A percentile compares a stretch with the other conserved stretches of the same genome.
Conservation (phyloP, 2,113 vertebrate species). For the Nesogale talazaci region DNA sequence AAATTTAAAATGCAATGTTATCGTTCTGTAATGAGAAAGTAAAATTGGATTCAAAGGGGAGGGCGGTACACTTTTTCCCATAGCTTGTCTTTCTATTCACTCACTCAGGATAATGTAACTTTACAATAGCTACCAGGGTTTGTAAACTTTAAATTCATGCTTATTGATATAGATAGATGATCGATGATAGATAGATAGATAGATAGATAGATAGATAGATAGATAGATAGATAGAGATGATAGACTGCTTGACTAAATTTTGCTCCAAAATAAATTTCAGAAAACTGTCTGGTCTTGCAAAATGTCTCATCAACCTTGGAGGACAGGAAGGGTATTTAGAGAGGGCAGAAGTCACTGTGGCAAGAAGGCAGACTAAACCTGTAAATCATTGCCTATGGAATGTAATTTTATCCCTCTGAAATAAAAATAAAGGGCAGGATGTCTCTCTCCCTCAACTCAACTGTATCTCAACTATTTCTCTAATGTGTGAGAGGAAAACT, state of each 20-base stretch:
- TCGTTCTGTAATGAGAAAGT: not conserved
- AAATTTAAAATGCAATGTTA: slow-evolving; percentile 18
- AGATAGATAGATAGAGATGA: no score
- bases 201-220: no score
- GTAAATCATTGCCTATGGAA: not conserved
- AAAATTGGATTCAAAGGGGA: not conserved
- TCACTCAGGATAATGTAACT: not conserved
- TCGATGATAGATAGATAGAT: no score
- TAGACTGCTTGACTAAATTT: not conserved
- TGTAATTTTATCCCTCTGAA: not conserved
- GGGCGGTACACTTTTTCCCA: not conserved
- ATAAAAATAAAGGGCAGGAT: not conserved
- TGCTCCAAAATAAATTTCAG: not conserved
- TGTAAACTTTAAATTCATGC: not conserved
- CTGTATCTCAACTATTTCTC: not conserved
- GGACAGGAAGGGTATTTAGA: not conserved
- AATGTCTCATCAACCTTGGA: not conserved
- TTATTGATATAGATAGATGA: not conserved
- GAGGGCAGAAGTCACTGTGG: not conserved
- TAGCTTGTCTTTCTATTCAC: not conserved
- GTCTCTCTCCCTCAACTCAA: not conserved
- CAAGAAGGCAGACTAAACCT: not conserved
- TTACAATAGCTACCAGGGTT: not conserved
- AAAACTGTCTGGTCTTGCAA: not conserved
- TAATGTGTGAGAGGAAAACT: not conserved